Evolutionary conservation across 2,888 invertebrate genomes (phyloP).

Genomic region (Trimorus sp.): DNA sequence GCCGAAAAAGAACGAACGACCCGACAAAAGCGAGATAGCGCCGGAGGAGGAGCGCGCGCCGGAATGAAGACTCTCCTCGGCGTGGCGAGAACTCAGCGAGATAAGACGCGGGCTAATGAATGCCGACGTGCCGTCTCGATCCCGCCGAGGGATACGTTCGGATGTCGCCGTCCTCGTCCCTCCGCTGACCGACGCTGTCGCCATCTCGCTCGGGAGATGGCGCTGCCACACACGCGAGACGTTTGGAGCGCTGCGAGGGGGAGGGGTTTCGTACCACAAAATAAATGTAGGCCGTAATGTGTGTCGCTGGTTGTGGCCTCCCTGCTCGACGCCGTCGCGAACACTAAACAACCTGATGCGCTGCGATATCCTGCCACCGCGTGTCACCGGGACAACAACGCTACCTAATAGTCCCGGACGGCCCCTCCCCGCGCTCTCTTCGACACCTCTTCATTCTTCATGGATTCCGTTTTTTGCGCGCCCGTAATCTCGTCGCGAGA

Average conservation of each 20-base stretch:
- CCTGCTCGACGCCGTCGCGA: slow-evolving; percentile 77
- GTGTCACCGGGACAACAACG: slow-evolving; percentile 72
- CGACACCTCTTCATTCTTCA: slow-evolving; percentile 50
- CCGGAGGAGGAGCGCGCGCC: slow-evolving; percentile 28
- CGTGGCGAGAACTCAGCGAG: slow-evolving; percentile 67
- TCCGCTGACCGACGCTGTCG: neutral
- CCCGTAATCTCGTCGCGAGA: slow-evolving; percentile 38
- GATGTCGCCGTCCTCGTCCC: slow-evolving; percentile 54
- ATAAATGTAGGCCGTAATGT: slow-evolving; percentile 75
- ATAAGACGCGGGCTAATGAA: slow-evolving; percentile 75
- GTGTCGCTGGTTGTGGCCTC: slow-evolving; percentile 77
- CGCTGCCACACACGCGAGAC: slow-evolving; percentile 36
- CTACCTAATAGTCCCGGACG: slow-evolving; percentile 64
- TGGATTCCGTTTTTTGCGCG: slow-evolving; percentile 39
- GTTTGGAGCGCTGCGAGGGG: neutral
- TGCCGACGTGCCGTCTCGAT: slow-evolving; percentile 73
- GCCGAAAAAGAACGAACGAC: slow-evolving; percentile 64
- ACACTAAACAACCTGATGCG: slow-evolving; percentile 77
- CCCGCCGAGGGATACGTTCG: slow-evolving; percentile 61
- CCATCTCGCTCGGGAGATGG: slow-evolving; percentile 24
- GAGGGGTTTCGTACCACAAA: slow-evolving; percentile 22
- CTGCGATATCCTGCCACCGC: slow-evolving; percentile 70
- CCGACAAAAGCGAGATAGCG: slow-evolving; percentile 65
- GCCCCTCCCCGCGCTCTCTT: slow-evolving; percentile 48
- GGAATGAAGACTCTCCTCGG: slow-evolving; percentile 58